phyloP scores from a whole-genome alignment of 2,888 invertebrate species.

The Augochlorella aurata region DNA sequence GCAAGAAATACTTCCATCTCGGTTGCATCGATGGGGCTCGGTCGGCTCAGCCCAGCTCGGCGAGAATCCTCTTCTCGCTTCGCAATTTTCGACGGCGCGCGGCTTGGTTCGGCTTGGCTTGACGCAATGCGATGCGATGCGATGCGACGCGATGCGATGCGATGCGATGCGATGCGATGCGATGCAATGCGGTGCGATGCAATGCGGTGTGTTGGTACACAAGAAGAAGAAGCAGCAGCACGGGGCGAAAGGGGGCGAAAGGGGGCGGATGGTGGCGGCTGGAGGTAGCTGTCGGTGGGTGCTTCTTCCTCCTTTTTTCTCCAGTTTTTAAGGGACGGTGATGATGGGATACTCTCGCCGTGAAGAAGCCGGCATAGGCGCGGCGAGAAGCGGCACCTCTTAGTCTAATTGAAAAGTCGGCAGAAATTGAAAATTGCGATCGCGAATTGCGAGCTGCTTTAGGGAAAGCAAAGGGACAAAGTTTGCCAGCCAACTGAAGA shows the following conservation, averaged over 20 bases:
- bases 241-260: background rate
- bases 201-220: constrained; percentile 63
- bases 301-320: constrained; percentile 11
- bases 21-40: constrained; percentile 43
- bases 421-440: constrained; percentile 82
- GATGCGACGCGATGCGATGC: constrained; percentile 66
- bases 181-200: constrained; percentile 66
- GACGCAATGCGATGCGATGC: constrained; percentile 46
- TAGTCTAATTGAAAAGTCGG: constrained; percentile 82
- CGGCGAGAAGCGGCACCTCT: constrained; percentile 76
- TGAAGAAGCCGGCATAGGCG: constrained; percentile 72
- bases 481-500: constrained; percentile 54
- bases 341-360: constrained; percentile 62
- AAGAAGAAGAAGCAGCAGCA: constrained; percentile 21
- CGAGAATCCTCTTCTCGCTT: constrained; percentile 60
- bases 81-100: constrained; percentile 71
- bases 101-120: constrained; percentile 64
- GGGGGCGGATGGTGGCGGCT: background rate
- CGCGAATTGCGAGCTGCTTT: constrained; percentile 82
- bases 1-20: constrained; percentile 38
- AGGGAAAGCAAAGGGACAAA: constrained; percentile 72
- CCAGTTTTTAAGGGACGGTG: constrained; percentile 47
- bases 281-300: constrained; percentile 15
- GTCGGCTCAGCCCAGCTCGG: constrained; percentile 50
- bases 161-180: constrained; percentile 45